Evolutionary conservation across 2,113 vertebrate genomes (phyloP).

Genomic region (Actenoides lindsayi): DNA sequence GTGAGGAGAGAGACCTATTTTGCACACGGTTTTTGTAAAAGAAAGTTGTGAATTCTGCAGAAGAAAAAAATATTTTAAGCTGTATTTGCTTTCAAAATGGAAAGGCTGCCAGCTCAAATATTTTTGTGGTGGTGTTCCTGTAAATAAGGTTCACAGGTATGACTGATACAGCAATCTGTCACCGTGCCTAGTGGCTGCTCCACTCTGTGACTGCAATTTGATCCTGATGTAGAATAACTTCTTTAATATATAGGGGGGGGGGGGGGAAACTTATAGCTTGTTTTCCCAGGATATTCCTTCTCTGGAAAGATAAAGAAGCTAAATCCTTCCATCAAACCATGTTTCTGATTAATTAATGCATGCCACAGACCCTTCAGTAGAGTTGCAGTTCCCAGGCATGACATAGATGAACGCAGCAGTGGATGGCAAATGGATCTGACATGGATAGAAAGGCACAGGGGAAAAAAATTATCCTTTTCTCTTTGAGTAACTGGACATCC

Average conservation of each 20-base stretch:
- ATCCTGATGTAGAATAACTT: background rate
- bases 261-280: background rate
- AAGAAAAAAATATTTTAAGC: background rate
- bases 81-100: slow-evolving; percentile 9
- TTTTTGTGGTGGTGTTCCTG: slow-evolving; percentile 30
- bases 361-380: background rate
- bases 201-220: background rate
- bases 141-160: slow-evolving; percentile 33
- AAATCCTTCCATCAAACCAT: background rate
- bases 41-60: background rate
- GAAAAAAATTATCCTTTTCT: background rate
- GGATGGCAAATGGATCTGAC: background rate
- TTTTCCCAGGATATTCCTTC: background rate
- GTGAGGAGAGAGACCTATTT: background rate
- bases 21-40: fast-evolving
- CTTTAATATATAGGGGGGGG: background rate
- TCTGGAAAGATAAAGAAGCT: background rate
- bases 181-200: background rate
- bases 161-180: slow-evolving; percentile 29
- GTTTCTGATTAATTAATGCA: fast-evolving
- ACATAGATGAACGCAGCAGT: background rate
- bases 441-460: background rate
- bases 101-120: slow-evolving; percentile 3
- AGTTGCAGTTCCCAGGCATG: fast-evolving
- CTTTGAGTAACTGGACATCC: slow-evolving; percentile 3